A percentile compares a stretch with the other conserved stretches of the same genome.
These are phyloP conservation scores for Plagodis dolabraria DNA, from an alignment of 2,888 invertebrate genomes.

Conservation along the genomic window DNA sequence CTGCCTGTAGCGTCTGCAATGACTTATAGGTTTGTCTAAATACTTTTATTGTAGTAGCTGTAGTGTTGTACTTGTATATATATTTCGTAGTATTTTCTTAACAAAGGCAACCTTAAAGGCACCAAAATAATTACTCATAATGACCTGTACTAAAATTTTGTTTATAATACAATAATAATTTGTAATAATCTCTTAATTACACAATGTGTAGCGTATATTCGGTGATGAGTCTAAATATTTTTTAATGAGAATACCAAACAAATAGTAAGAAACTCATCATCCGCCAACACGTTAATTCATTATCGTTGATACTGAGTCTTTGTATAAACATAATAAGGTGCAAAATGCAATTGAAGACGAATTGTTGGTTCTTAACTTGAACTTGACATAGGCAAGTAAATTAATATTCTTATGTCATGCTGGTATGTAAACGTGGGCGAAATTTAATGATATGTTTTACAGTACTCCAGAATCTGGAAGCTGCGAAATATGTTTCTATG, in stretches of 20 bases:
- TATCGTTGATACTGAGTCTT: slow-evolving; percentile 7
- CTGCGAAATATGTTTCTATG: neutral
- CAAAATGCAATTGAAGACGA: slow-evolving; percentile 14
- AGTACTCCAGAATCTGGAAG: slow-evolving; percentile 30
- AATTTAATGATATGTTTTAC: slow-evolving; percentile 12
- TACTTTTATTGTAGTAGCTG: too few relatives aligned
- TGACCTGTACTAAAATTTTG: too few relatives aligned
- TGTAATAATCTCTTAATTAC: too few relatives aligned
- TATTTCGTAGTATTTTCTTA: too few relatives aligned
- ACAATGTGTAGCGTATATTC: too few relatives aligned
- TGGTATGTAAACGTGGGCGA: slow-evolving; percentile 30
- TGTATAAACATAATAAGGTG: slow-evolving; percentile 16
- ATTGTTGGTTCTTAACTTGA: slow-evolving; percentile 44
- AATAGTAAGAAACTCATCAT: slow-evolving; percentile 34
- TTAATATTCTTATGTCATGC: slow-evolving; percentile 40
- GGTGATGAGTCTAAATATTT: too few relatives aligned
- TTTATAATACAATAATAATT: too few relatives aligned
- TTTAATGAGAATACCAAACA: slow-evolving; percentile 23
- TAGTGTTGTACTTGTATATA: too few relatives aligned
- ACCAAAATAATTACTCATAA: too few relatives aligned
- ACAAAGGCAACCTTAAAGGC: too few relatives aligned
- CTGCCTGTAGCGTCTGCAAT: too few relatives aligned
- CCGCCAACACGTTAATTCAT: slow-evolving; percentile 38
- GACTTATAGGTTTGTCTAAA: too few relatives aligned
- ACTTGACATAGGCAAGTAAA: slow-evolving; percentile 47